A percentile compares a stretch with the other conserved stretches of the same genome.
These are phyloP conservation scores for Myotis daubentonii DNA, from an alignment of 2,797 vertebrate genomes.

Conservation along the genomic window DNA sequence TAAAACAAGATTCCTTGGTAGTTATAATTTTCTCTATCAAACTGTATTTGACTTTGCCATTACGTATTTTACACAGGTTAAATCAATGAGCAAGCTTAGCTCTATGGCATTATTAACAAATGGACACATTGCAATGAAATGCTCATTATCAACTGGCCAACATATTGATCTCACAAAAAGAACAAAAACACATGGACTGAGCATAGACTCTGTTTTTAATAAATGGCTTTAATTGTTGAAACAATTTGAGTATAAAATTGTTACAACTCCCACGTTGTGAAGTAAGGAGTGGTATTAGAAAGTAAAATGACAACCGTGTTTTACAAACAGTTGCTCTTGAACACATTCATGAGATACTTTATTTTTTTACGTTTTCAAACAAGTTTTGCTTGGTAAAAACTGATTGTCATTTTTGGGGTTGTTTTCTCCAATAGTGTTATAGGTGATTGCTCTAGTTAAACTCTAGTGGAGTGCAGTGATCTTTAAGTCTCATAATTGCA, in stretches of 20 bases:
- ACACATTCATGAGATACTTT: background rate
- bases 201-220: constrained; percentile 60
- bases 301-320: background rate
- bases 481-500: constrained; percentile 66
- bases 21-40: constrained; percentile 14
- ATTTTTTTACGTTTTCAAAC: background rate
- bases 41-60: background rate
- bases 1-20: background rate
- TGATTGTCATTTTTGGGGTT: background rate
- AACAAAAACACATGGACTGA: background rate
- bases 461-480: constrained; percentile 50
- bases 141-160: background rate
- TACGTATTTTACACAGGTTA: constrained; percentile 11
- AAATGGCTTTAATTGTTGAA: constrained; percentile 40
- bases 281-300: constrained; percentile 15
- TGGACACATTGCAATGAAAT: background rate
- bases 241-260: constrained; percentile 63
- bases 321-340: background rate
- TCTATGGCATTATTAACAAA: background rate
- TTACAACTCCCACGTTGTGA: constrained; percentile 25
- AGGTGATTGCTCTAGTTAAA: constrained; percentile 57
- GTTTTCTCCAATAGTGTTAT: constrained; percentile 42
- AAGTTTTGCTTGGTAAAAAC: constrained; percentile 19
- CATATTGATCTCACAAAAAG: background rate
- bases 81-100: background rate